These are phyloP conservation scores for Polymixis lichenea DNA, from an alignment of 2,888 invertebrate genomes.

Conservation along the genomic window DNA sequence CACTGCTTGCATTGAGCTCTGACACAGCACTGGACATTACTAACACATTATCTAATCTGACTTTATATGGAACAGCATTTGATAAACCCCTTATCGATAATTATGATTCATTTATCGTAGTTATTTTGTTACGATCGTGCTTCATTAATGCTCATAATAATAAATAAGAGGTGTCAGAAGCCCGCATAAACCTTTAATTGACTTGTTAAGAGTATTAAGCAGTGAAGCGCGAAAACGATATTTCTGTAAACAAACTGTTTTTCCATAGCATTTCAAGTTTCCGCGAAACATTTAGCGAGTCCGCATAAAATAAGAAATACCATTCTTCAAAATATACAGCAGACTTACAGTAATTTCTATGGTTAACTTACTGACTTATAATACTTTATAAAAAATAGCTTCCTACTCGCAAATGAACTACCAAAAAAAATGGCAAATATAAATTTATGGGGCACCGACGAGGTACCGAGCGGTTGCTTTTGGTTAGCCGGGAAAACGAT, in stretches of 20 bases:
- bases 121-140: constrained; percentile 17
- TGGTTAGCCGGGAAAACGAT: not conserved
- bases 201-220: not conserved
- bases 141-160: not conserved
- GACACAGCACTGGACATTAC: constrained; percentile 43
- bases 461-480: not conserved
- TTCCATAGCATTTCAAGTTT: not conserved
- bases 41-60: constrained; percentile 50
- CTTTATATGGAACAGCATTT: constrained; percentile 17
- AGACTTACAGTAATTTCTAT: not conserved
- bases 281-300: not conserved
- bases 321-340: not conserved
- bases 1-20: constrained; percentile 52
- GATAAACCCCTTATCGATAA: constrained; percentile 44
- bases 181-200: not conserved
- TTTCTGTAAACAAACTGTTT: not conserved
- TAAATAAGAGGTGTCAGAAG: not conserved
- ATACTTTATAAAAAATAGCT: not conserved
- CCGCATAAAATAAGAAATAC: not conserved
- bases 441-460: not conserved
- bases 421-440: not conserved
- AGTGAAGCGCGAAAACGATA: not conserved
- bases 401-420: not conserved
- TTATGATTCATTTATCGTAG: constrained; percentile 11
- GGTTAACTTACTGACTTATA: not conserved